Percentiles rank a stretch among this genome's conserved stretches.
Conservation (phyloP, 2,797 vertebrate species). For the Hypotaenidia okinawae region DNA sequence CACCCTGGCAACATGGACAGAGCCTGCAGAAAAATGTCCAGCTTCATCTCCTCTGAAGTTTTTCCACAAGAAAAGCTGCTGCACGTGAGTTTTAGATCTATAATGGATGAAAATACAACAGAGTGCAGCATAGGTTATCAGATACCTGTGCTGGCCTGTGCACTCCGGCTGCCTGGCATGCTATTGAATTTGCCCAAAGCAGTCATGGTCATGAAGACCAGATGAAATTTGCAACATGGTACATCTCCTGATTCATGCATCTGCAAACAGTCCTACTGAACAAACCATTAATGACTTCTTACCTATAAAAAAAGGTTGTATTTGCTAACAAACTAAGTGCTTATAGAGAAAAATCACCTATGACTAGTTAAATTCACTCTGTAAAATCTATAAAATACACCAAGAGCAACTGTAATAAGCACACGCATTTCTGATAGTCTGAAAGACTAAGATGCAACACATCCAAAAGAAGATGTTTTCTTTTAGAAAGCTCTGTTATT, state of each 20-base stretch:
- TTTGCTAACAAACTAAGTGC: neutral
- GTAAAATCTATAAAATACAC: neutral
- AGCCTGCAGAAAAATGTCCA: neutral
- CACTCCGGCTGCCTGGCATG: neutral
- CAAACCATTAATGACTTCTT: neutral
- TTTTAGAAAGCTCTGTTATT: neutral
- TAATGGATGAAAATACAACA: neutral
- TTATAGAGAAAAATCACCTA: neutral
- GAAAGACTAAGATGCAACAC: neutral
- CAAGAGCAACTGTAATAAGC: neutral
- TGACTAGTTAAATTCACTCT: neutral
- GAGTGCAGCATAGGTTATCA: fast-evolving
- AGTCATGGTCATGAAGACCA: neutral
- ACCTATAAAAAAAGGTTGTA: neutral
- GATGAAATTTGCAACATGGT: neutral
- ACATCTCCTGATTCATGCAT: neutral
- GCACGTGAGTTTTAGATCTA: neutral
- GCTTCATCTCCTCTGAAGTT: neutral
- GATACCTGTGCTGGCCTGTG: neutral
- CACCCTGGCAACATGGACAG: neutral
- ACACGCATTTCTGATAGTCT: neutral
- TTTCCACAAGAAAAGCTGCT: neutral
- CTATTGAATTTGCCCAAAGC: neutral
- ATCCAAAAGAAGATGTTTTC: neutral
- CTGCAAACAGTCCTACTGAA: neutral